phyloP scores from a whole-genome alignment of 2,113 vertebrate species.

The Gallinago paraguaiae region DNA sequence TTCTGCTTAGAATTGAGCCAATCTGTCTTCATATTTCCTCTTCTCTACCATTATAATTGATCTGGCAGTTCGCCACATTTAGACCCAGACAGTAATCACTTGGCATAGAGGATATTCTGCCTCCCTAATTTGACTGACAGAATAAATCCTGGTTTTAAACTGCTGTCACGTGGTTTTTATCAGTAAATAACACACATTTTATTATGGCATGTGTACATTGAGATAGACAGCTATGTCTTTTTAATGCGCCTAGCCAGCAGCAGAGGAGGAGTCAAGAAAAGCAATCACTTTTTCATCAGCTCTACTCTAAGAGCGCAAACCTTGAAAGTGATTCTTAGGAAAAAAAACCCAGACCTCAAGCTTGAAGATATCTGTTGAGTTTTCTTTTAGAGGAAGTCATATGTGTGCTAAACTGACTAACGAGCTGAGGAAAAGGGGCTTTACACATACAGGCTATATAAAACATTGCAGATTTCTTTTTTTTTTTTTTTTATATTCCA shows the following conservation, averaged over 20 bases:
- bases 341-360: neutral
- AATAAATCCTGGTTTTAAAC: slow-evolving; percentile 65
- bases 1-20: slow-evolving; percentile 73
- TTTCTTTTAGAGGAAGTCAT: neutral
- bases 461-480: neutral
- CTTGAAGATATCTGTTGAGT: neutral
- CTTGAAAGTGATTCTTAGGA: neutral
- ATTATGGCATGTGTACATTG: slow-evolving; percentile 50
- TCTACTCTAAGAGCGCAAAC: neutral
- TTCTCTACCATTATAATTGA: slow-evolving; percentile 71
- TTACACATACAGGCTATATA: neutral
- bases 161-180: slow-evolving; percentile 71
- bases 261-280: neutral
- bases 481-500: neutral
- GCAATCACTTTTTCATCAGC: slow-evolving; percentile 27
- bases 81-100: slow-evolving; percentile 58
- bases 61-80: slow-evolving; percentile 66
- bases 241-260: slow-evolving; percentile 4
- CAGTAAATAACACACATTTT: slow-evolving; percentile 75
- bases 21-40: slow-evolving; percentile 78
- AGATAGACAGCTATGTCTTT: slow-evolving; percentile 63
- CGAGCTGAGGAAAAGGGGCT: neutral
- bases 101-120: slow-evolving; percentile 63
- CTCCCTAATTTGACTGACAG: slow-evolving; percentile 76
- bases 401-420: neutral